phyloP scores from a whole-genome alignment of 1,140 invertebrate species.

The Daktulosphaira vitifoliae region DNA sequence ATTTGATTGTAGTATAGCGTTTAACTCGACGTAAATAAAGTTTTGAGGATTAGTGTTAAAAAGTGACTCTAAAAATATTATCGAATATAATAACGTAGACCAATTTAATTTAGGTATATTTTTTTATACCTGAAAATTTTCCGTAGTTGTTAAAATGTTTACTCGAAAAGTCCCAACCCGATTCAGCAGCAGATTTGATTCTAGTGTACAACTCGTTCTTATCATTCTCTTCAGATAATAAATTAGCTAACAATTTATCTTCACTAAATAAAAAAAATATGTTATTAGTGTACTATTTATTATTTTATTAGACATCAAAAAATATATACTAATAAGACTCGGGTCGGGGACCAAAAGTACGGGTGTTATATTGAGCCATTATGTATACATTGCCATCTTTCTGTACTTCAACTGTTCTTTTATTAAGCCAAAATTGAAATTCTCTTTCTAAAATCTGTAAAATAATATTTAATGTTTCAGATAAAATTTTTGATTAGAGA shows the following conservation, averaged over 20 bases:
- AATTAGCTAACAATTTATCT: constrained; percentile 42
- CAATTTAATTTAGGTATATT: too few species aligned
- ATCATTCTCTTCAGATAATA: constrained; percentile 39
- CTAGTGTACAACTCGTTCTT: constrained; percentile 45
- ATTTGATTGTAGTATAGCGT: constrained; percentile 63
- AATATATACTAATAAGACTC: constrained; percentile 60
- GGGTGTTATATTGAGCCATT: constrained; percentile 49
- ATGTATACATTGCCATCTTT: constrained; percentile 50
- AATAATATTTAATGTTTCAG: not conserved
- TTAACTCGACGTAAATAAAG: constrained; percentile 76
- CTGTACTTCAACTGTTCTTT: constrained; percentile 50
- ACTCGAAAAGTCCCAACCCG: constrained; percentile 55
- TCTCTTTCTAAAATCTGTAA: constrained; percentile 66
- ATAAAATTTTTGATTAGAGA: not conserved
- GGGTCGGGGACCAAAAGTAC: constrained; percentile 58
- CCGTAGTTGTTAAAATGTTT: constrained; percentile 38
- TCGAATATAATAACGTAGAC: not conserved
- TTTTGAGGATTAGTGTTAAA: constrained; percentile 52
- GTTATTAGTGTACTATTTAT: not conserved
- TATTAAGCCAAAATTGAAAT: constrained; percentile 68
- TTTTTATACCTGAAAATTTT: too few species aligned
- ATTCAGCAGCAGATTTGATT: constrained; percentile 52
- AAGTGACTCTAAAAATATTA: constrained; percentile 44
- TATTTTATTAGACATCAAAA: too few species aligned
- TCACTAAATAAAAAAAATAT: constrained; percentile 40